Evolutionary conservation across 2,888 invertebrate species (phyloP).

Genomic region (Tipula vernalis): DNA sequence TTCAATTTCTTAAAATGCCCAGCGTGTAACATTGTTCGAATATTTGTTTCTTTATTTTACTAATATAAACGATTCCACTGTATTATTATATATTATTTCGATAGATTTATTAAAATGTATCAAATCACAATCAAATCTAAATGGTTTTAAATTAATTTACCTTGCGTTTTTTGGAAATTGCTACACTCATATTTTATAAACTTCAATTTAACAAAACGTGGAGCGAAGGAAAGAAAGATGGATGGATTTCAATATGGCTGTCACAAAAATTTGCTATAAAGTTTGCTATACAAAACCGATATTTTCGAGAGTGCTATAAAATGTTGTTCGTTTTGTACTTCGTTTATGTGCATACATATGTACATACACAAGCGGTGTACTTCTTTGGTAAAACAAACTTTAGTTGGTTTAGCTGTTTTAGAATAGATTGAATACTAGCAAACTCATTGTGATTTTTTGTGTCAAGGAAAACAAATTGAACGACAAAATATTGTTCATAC

Average conservation of each 20-base stretch:
- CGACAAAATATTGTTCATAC: too few species aligned
- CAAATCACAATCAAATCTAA: background rate
- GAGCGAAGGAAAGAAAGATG: slow-evolving; percentile 33
- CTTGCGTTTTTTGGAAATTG: background rate
- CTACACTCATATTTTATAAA: background rate
- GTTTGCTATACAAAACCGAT: background rate
- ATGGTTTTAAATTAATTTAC: background rate
- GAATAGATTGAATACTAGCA: too few species aligned
- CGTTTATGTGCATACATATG: too few species aligned
- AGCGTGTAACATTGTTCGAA: background rate
- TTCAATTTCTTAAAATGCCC: background rate
- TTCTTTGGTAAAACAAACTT: too few species aligned
- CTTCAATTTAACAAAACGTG: slow-evolving; percentile 28
- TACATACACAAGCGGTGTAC: too few species aligned
- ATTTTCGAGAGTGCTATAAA: slow-evolving; percentile 5
- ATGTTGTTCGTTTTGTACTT: background rate
- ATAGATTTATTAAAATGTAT: background rate
- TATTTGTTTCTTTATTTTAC: background rate
- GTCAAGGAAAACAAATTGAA: too few species aligned
- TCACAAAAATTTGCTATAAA: background rate
- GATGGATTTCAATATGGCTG: background rate
- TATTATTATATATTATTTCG: background rate
- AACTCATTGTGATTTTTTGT: too few species aligned
- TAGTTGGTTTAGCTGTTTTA: too few species aligned
- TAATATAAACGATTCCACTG: background rate